Percentiles rank a stretch among this genome's conserved stretches.
Evolutionary conservation across 2,797 vertebrate genomes (phyloP).

Genomic region (Pseudochirops cupreus): DNA sequence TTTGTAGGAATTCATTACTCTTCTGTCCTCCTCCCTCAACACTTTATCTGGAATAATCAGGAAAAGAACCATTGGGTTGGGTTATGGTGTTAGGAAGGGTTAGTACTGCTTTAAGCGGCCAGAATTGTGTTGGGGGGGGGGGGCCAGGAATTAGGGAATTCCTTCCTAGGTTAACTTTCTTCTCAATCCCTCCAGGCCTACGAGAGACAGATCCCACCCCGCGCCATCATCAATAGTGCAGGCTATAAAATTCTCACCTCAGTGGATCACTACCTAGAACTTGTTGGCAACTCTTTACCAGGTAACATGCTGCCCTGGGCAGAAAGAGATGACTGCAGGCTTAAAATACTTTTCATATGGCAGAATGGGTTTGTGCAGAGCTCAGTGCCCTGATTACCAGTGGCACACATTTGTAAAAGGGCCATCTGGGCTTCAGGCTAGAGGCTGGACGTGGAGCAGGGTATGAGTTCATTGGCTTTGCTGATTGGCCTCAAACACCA

Average conservation of each 20-base stretch:
- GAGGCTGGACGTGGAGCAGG: neutral
- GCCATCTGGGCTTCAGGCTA: neutral
- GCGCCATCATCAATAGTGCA: slow-evolving; percentile 91
- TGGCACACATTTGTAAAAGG: neutral
- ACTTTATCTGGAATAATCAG: neutral
- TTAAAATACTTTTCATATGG: neutral
- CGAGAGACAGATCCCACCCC: slow-evolving; percentile 90
- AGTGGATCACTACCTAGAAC: slow-evolving; percentile 93
- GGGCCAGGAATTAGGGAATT: neutral
- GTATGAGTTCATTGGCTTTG: neutral
- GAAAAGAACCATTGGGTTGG: neutral
- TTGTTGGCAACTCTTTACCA: slow-evolving; percentile 91
- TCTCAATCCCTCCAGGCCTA: slow-evolving; percentile 86
- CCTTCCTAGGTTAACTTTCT: neutral
- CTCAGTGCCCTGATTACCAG: neutral
- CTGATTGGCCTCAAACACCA: neutral
- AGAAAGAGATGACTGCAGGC: neutral
- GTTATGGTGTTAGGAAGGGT: neutral
- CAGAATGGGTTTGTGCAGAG: neutral
- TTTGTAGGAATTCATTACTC: neutral
- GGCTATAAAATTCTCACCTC: slow-evolving; percentile 95
- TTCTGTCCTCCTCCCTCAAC: neutral
- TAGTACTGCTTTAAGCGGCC: neutral
- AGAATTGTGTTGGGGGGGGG: neutral
- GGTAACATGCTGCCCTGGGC: slow-evolving; percentile 84